Base-by-base conservation (phyloP, 2,888 invertebrate genomes). In the Drosophila borealis region DNA sequence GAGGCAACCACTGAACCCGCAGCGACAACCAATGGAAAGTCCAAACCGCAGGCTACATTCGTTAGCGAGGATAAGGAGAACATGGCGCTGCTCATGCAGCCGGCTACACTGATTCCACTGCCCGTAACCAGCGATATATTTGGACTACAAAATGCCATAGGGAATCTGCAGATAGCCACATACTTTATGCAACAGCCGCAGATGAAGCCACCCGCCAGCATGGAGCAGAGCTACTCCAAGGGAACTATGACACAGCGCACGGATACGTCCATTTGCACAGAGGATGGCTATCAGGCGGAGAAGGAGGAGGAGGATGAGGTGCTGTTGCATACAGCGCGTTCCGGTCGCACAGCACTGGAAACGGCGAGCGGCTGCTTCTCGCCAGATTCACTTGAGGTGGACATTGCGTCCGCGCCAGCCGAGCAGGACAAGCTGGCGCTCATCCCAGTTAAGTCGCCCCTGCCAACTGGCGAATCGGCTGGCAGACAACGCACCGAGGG, bases 141-240 rank as follows among this genome's bases (percentile, higher is more conserved):
- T 56, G 92, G 92, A 0, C 76, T 92, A 0, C 92, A 92, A 55
- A 92, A 90, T 55, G 90, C 91, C 41, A 91, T 92, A 25, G 92
- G 92, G 0, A 93, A 92, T 73, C 78, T 93, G 2, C 92, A 92
- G 73, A 90, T 92, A 8, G 92, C 93, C 42, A 91, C 92, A 0
- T 91, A 91, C 56, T 81, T 92, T 14, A 90, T 92, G 85, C 92
- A 92, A 37, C 92, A 91, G 36, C 88, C 90, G 14, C 66, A 89
- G 2, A 83, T 90, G 48, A 63, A 75, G 37, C 88, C 91, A 0
- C 67, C 83, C 4, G 77, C 82, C 0, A 81, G 82, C 5, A 42
- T 75, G 39, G 84, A 79, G 3, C 82, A 80, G 29, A 74, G 84
- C 2, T 90, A 89, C 34, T 87, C 88, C 0, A 84, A 90, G 13